A percentile compares a stretch with the other conserved stretches of the same genome.
These are phyloP conservation scores for Neoaliturus tenellus DNA, from an alignment of 2,888 invertebrate species.

Conservation along the genomic window DNA sequence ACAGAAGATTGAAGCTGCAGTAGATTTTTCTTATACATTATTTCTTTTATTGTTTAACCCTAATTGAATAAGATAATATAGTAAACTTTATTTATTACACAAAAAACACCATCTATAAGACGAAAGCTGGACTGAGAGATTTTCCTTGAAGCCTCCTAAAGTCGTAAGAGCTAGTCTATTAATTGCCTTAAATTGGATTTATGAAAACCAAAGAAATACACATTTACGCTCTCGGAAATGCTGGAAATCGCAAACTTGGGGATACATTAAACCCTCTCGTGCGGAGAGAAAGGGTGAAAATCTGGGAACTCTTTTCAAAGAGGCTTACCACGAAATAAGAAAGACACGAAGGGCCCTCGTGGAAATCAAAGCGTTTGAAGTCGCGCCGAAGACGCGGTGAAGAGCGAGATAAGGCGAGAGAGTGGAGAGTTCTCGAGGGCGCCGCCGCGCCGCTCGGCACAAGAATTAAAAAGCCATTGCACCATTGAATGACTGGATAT, in stretches of 20 bases:
- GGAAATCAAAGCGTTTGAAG: conserved; percentile 53
- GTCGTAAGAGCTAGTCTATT: too few species aligned
- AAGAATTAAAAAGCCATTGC: conserved; percentile 46
- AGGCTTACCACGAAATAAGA: conserved; percentile 50
- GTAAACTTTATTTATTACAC: too few species aligned
- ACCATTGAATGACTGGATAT: conserved; percentile 36
- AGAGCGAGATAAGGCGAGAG: conserved; percentile 7
- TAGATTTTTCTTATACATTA: too few species aligned
- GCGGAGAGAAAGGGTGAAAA: not conserved
- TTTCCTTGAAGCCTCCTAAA: too few species aligned
- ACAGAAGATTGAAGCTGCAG: too few species aligned
- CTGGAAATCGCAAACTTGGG: not conserved
- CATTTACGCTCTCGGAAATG: not conserved
- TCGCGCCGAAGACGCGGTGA: conserved; percentile 47
- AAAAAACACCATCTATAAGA: too few species aligned
- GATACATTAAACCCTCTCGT: conserved; percentile 6
- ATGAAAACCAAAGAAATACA: too few species aligned
- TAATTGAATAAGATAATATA: too few species aligned
- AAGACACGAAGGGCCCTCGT: conserved; percentile 33
- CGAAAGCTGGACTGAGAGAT: too few species aligned
- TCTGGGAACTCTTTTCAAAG: conserved; percentile 33
- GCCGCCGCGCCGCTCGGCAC: not conserved
- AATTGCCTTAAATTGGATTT: too few species aligned
- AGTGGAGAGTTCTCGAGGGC: conserved; percentile 5
- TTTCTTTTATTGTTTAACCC: too few species aligned